phyloP scores from a whole-genome alignment of 2,888 invertebrate genomes.

The Gisinianus flammeolus region DNA sequence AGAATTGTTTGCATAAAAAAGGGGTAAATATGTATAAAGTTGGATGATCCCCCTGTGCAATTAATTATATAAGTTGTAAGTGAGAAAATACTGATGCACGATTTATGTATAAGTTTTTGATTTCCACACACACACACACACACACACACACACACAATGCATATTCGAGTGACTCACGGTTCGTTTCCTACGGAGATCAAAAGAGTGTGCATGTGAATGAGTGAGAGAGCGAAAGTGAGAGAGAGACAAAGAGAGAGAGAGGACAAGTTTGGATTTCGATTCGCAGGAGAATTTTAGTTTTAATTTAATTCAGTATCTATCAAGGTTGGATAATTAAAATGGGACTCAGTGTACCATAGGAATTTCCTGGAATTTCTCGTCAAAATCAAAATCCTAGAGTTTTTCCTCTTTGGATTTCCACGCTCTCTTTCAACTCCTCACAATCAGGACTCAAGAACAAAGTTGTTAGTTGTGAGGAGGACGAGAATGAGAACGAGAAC shows the following conservation, averaged over 20 bases:
- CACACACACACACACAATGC: constrained; percentile 5
- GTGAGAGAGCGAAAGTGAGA: background rate
- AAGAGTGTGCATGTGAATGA: background rate
- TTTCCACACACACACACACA: constrained; percentile 10
- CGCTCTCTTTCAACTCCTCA: constrained; percentile 30
- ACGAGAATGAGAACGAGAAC: background rate
- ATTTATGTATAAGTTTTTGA: constrained; percentile 6
- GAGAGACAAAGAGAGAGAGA: constrained; percentile 16
- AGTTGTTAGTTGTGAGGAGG: background rate
- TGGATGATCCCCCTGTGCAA: background rate
- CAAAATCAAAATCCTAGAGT: constrained; percentile 28
- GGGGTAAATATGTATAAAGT: background rate
- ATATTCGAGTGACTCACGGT: background rate
- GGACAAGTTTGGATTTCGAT: constrained; percentile 9
- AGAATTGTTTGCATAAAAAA: background rate
- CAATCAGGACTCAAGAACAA: background rate
- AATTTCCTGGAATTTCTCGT: constrained; percentile 52
- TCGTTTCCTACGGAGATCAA: background rate
- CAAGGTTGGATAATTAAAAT: constrained; percentile 53
- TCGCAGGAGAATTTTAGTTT: constrained; percentile 28
- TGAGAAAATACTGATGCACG: background rate
- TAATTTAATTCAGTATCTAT: constrained; percentile 36
- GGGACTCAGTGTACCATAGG: constrained; percentile 53
- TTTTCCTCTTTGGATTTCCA: constrained; percentile 39
- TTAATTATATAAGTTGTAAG: background rate